Evolutionary conservation across 2,888 invertebrate species (phyloP).

Genomic region (Scrobipalpa atriplicella): DNA sequence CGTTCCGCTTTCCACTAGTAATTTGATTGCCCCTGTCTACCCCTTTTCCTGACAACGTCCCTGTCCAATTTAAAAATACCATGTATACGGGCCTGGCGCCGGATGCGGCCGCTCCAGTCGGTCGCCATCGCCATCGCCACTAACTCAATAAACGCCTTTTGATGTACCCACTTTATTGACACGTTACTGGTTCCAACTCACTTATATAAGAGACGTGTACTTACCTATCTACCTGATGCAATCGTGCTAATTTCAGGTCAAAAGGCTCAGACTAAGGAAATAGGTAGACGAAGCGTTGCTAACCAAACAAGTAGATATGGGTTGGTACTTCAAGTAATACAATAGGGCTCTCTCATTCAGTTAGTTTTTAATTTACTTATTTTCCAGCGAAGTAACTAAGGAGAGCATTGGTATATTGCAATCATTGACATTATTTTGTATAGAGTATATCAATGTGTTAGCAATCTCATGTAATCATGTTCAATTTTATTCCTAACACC

Average conservation of each 20-base stretch:
- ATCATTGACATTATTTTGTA: too few species aligned
- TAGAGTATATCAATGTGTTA: too few species aligned
- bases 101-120: conserved; percentile 60
- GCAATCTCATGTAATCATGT: too few species aligned
- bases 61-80: conserved; percentile 64
- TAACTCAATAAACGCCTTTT: conserved; percentile 58
- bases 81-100: conserved; percentile 71
- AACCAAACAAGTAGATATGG: too few species aligned
- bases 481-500: too few species aligned
- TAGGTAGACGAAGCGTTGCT: not conserved
- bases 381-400: too few species aligned
- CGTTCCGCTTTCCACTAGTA: too few species aligned
- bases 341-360: too few species aligned
- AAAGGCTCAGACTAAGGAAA: not conserved
- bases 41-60: conserved; percentile 4
- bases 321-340: too few species aligned
- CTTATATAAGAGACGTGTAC: not conserved
- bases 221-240: not conserved
- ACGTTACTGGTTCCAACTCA: conserved; percentile 44
- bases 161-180: conserved; percentile 47
- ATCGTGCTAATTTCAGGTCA: not conserved
- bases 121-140: conserved; percentile 41
- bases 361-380: too few species aligned
- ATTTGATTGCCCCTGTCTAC: not conserved
- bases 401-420: too few species aligned